phyloP scores from a whole-genome alignment of 2,113 vertebrate species.

The Hyperopisus bebe region DNA sequence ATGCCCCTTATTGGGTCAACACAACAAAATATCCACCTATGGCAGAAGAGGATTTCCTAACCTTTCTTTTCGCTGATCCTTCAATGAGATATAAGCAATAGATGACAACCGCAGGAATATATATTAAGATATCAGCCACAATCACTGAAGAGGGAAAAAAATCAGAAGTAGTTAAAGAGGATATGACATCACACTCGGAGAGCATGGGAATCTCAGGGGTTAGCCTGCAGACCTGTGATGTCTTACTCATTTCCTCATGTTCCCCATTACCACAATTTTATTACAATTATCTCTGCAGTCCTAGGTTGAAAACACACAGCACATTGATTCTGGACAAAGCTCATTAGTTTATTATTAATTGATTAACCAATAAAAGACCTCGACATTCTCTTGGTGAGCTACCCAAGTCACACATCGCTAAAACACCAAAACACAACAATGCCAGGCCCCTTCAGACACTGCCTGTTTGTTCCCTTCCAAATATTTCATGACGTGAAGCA shows the following conservation, averaged over 20 bases:
- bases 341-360: neutral
- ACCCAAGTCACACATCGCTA: neutral
- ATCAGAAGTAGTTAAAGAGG: neutral
- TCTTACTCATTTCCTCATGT: neutral
- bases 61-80: slow-evolving; percentile 76
- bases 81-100: slow-evolving; percentile 79
- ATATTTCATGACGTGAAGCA: neutral
- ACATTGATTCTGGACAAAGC: neutral
- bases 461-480: neutral
- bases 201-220: neutral
- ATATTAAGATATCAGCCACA: slow-evolving; percentile 80
- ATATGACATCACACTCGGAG: neutral
- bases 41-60: slow-evolving; percentile 35
- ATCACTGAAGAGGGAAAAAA: slow-evolving; percentile 70
- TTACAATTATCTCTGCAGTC: neutral
- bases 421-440: neutral
- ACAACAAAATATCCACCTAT: neutral
- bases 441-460: neutral
- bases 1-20: neutral
- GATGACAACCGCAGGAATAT: slow-evolving; percentile 84
- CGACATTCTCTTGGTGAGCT: neutral
- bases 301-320: neutral
- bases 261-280: neutral
- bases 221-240: neutral
- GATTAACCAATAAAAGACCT: neutral